phyloP scores from a whole-genome alignment of 23 tunicate genomes.

The Oikopleura vanhoeffeni region DNA sequence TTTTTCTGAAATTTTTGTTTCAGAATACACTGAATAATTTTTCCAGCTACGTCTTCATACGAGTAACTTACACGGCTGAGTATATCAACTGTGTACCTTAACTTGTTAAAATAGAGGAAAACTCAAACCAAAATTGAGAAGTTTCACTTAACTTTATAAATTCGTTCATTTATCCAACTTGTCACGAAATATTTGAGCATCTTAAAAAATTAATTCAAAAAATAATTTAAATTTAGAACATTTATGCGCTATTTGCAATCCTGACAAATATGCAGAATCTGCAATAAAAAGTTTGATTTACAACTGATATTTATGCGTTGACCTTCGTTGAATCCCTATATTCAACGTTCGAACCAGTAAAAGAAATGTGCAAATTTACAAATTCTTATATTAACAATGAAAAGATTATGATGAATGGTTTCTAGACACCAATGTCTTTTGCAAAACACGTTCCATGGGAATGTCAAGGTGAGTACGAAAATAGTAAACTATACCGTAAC shows the following conservation, averaged over 20 bases:
- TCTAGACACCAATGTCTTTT: neutral
- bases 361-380: neutral
- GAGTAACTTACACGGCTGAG: too few species aligned
- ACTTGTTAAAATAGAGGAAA: too few species aligned
- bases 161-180: too few species aligned
- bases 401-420: neutral
- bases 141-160: too few species aligned
- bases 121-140: too few species aligned
- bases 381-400: neutral
- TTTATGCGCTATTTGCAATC: neutral
- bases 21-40: too few species aligned
- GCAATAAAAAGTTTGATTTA: neutral
- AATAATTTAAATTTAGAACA: neutral
- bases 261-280: neutral
- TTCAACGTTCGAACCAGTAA: neutral
- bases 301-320: neutral
- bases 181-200: too few species aligned
- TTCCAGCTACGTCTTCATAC: too few species aligned
- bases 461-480: neutral
- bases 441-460: neutral
- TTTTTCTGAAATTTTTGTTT: too few species aligned
- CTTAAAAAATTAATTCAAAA: too few species aligned
- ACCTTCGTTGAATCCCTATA: too few species aligned
- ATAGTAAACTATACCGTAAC: neutral
- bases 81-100: too few species aligned